Conservation (phyloP, 2,888 invertebrate genomes). For the Noctua janthe region DNA sequence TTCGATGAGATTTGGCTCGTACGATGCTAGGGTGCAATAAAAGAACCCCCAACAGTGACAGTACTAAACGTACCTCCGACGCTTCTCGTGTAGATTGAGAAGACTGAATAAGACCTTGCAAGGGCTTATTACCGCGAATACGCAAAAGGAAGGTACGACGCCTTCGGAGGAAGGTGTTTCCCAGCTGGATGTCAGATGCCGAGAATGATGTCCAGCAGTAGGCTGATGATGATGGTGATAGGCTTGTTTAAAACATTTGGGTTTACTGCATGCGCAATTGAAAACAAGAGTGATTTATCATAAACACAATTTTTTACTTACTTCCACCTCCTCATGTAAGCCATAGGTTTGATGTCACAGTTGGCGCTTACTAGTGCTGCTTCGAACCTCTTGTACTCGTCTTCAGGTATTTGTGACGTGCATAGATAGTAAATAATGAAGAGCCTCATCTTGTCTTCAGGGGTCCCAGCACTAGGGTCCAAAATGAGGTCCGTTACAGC, state of each 20-base stretch:
- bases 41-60: background rate
- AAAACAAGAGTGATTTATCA: background rate
- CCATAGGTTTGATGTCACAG: constrained; percentile 95
- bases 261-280: background rate
- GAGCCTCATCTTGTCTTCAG: constrained; percentile 97
- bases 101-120: background rate
- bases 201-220: background rate
- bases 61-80: background rate
- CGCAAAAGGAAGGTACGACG: background rate
- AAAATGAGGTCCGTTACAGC: constrained; percentile 96
- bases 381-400: constrained; percentile 96
- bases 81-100: background rate
- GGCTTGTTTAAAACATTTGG: background rate
- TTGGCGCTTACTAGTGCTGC: constrained; percentile 94
- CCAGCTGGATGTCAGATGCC: background rate
- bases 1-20: background rate
- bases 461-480: constrained; percentile 96
- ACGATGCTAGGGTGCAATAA: background rate
- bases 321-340: constrained; percentile 98
- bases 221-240: background rate
- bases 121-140: background rate
- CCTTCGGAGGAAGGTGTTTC: no score
- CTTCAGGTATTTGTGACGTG: constrained; percentile 94
- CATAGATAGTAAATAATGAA: constrained; percentile 98
- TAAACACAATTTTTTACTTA: constrained; percentile 81